Percentiles rank a stretch among this genome's conserved stretches.
phyloP scores from a whole-genome alignment of 2,113 vertebrate genomes.

The Periophthalmus modestus region DNA sequence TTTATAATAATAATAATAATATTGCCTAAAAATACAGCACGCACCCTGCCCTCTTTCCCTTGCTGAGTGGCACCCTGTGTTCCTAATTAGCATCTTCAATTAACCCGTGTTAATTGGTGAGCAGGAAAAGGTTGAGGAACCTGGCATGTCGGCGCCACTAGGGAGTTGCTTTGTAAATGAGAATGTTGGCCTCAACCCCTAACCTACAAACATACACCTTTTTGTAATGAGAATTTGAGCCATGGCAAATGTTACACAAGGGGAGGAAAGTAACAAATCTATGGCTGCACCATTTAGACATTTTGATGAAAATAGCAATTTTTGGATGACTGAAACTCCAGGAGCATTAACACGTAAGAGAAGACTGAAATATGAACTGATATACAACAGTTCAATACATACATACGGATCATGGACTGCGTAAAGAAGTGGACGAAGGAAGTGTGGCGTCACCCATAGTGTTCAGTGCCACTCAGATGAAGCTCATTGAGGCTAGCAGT shows the following conservation, averaged over 20 bases:
- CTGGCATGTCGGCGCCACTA: slow-evolving; percentile 45
- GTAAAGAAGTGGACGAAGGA: too few relatives aligned
- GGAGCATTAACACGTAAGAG: too few relatives aligned
- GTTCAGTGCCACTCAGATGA: too few relatives aligned
- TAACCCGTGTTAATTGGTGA: slow-evolving; percentile 76
- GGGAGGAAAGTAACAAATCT: background rate
- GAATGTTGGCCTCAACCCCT: slow-evolving; percentile 29
- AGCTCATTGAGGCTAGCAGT: too few relatives aligned
- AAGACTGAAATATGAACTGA: too few relatives aligned
- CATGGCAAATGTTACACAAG: background rate
- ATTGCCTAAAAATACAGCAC: slow-evolving; percentile 73
- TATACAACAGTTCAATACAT: too few relatives aligned
- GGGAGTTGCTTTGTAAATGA: slow-evolving; percentile 67
- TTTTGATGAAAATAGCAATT: too few relatives aligned
- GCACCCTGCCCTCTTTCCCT: slow-evolving; percentile 68
- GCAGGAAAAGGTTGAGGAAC: slow-evolving; percentile 57
- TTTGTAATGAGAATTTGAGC: slow-evolving; percentile 5
- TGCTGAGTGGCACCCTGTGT: slow-evolving; percentile 72
- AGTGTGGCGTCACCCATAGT: too few relatives aligned
- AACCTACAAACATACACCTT: slow-evolving; percentile 19
- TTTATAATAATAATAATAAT: slow-evolving; percentile 78
- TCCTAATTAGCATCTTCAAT: slow-evolving; percentile 80
- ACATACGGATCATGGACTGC: too few relatives aligned
- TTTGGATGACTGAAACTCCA: too few relatives aligned
- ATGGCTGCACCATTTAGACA: too few relatives aligned